phyloP scores from a whole-genome alignment of 2,888 invertebrate genomes.

The Caenorhabditis zanzibari region DNA sequence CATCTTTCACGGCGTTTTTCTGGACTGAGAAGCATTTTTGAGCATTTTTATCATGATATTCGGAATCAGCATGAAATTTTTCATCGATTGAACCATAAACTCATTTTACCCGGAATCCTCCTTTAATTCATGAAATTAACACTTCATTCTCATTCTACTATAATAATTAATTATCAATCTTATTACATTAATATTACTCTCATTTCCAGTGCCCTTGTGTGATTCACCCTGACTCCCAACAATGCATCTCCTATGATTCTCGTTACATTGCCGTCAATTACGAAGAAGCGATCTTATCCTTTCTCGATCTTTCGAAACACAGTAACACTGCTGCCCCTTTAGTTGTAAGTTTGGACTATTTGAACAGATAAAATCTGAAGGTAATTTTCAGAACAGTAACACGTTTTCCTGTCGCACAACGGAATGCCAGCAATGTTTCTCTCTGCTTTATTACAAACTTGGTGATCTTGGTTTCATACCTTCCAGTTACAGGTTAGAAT shows the following conservation, averaged over 20 bases:
- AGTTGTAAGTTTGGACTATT: slow-evolving; percentile 69
- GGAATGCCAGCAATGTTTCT: slow-evolving; percentile 80
- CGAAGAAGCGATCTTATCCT: slow-evolving; percentile 82
- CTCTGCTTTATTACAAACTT: slow-evolving; percentile 74
- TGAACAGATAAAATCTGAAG: background rate
- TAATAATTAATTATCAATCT: too few relatives aligned
- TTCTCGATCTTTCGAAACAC: slow-evolving; percentile 77
- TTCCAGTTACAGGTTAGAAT: slow-evolving; percentile 53
- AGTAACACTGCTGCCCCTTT: slow-evolving; percentile 48
- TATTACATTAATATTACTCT: too few relatives aligned
- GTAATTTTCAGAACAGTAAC: slow-evolving; percentile 72
- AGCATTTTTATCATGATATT: too few relatives aligned
- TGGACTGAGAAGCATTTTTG: too few relatives aligned
- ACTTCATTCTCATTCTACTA: too few relatives aligned
- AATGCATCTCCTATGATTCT: slow-evolving; percentile 81
- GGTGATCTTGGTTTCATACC: slow-evolving; percentile 74
- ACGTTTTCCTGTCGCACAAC: slow-evolving; percentile 73
- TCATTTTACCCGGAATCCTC: too few relatives aligned
- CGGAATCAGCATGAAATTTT: too few relatives aligned
- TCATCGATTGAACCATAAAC: too few relatives aligned
- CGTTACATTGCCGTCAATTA: slow-evolving; percentile 76
- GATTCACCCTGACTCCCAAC: slow-evolving; percentile 74
- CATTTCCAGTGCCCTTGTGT: slow-evolving; percentile 82
- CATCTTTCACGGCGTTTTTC: too few relatives aligned
- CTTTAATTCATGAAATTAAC: too few relatives aligned